Percentiles rank a stretch among this genome's conserved stretches.
phyloP scores from a whole-genome alignment of 1,140 invertebrate genomes.

The Archivesica marissinica region DNA sequence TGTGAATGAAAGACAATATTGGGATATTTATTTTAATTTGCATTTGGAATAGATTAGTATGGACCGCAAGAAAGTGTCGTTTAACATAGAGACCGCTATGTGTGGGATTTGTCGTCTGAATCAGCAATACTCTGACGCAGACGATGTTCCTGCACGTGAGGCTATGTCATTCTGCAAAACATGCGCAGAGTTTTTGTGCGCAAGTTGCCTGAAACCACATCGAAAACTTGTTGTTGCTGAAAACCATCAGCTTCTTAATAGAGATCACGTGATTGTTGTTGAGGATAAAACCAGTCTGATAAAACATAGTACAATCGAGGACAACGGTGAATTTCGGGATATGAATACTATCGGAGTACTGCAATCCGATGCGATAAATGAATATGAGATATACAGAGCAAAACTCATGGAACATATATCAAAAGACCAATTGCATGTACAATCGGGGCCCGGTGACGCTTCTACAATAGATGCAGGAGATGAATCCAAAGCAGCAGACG shows the following conservation, averaged over 20 bases:
- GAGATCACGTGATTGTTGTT: slow-evolving; percentile 40
- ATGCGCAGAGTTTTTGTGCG: slow-evolving; percentile 42
- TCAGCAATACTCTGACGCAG: not conserved
- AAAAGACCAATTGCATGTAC: not conserved
- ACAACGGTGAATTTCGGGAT: not conserved
- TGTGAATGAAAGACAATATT: too few relatives aligned
- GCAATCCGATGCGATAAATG: slow-evolving; percentile 1
- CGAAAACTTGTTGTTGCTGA: slow-evolving; percentile 41
- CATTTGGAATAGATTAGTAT: not conserved
- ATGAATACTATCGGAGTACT: not conserved
- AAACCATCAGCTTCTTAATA: slow-evolving; percentile 44
- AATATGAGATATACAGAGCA: not conserved
- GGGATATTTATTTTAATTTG: not conserved
- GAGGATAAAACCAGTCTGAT: not conserved
- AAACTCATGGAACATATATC: slow-evolving; percentile 19
- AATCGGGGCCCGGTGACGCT: not conserved
- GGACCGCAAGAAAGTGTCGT: slow-evolving; percentile 43
- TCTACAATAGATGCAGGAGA: not conserved
- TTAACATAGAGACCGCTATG: slow-evolving; percentile 48
- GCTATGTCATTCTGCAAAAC: slow-evolving; percentile 49
- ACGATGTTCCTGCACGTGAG: not conserved
- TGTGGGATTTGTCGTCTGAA: slow-evolving; percentile 21
- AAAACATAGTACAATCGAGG: not conserved
- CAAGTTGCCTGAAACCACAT: slow-evolving; percentile 43
- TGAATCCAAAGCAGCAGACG: not conserved